Evolutionary conservation across 2,797 vertebrate genomes (phyloP).

Genomic region (Scarus forsteni): DNA sequence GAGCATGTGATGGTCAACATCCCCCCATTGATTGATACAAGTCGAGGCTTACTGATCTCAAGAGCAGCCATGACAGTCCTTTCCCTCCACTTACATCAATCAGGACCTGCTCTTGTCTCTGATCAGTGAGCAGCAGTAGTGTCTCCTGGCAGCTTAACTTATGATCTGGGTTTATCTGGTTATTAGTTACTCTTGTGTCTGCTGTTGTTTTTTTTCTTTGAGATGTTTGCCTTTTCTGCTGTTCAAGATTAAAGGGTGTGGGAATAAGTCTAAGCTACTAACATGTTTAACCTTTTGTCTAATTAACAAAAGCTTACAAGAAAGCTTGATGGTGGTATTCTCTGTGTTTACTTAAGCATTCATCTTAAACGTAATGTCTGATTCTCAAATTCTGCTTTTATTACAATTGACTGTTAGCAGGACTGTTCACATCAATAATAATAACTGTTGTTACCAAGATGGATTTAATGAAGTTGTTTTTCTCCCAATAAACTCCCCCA

Average conservation of each 20-base stretch:
- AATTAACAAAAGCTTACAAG: too few species aligned
- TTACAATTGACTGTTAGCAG: too few species aligned
- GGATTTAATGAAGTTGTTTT: background rate
- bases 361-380: too few species aligned
- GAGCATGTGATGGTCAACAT: conserved; percentile 59
- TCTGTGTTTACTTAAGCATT: too few species aligned
- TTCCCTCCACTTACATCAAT: conserved; percentile 70
- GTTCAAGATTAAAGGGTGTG: too few species aligned
- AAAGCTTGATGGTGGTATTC: too few species aligned
- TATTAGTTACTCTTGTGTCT: conserved; percentile 14
- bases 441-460: too few species aligned
- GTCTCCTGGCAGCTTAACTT: conserved; percentile 32
- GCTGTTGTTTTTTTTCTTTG: conserved; percentile 10
- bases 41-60: conserved; percentile 70
- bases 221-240: background rate
- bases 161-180: conserved; percentile 7
- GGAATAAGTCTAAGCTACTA: too few species aligned
- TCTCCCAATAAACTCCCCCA: conserved; percentile 13
- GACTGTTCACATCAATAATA: too few species aligned
- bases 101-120: conserved; percentile 46
- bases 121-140: conserved; percentile 70
- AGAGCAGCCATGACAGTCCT: conserved; percentile 76
- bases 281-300: too few species aligned
- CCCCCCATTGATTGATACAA: conserved; percentile 74
- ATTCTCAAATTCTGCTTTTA: too few species aligned